Evolutionary conservation across 1,140 invertebrate genomes (phyloP).

Genomic region (Triops cancriformis): DNA sequence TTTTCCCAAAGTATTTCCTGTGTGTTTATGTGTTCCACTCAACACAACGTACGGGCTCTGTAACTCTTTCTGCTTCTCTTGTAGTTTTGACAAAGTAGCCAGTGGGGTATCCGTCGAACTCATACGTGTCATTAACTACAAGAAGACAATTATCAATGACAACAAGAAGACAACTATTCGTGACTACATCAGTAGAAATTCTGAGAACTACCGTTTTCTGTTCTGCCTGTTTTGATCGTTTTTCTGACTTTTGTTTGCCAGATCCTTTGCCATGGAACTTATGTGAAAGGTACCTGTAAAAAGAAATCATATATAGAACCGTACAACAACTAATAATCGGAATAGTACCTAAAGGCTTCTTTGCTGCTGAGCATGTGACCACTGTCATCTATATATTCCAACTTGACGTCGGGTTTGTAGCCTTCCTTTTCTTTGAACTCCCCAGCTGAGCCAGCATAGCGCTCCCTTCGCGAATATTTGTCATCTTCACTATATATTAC

Average conservation of each 20-base stretch:
- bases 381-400: slow-evolving; percentile 96
- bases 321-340: slow-evolving; percentile 22
- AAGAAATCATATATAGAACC: slow-evolving; percentile 21
- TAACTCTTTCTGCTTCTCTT: slow-evolving; percentile 94
- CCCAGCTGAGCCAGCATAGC: slow-evolving; percentile 72
- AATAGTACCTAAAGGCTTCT: slow-evolving; percentile 76
- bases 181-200: slow-evolving; percentile 19
- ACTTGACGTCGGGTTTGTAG: slow-evolving; percentile 91
- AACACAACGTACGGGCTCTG: slow-evolving; percentile 91
- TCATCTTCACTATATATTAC: slow-evolving; percentile 62
- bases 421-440: slow-evolving; percentile 91
- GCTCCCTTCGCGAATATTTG: slow-evolving; percentile 63
- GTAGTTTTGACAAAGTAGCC: slow-evolving; percentile 83
- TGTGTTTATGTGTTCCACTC: slow-evolving; percentile 63
- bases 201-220: slow-evolving; percentile 65
- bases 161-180: slow-evolving; percentile 22
- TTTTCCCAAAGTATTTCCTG: neutral
- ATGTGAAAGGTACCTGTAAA: slow-evolving; percentile 71
- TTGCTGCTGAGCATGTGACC: slow-evolving; percentile 83
- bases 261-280: slow-evolving; percentile 99
- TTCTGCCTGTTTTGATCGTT: slow-evolving; percentile 87
- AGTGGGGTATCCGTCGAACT: slow-evolving; percentile 96
- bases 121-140: slow-evolving; percentile 91
- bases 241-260: slow-evolving; percentile 97
- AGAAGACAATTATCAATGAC: slow-evolving; percentile 26